Conservation (phyloP, 2,797 vertebrate genomes). For the Pangasius djambal region DNA sequence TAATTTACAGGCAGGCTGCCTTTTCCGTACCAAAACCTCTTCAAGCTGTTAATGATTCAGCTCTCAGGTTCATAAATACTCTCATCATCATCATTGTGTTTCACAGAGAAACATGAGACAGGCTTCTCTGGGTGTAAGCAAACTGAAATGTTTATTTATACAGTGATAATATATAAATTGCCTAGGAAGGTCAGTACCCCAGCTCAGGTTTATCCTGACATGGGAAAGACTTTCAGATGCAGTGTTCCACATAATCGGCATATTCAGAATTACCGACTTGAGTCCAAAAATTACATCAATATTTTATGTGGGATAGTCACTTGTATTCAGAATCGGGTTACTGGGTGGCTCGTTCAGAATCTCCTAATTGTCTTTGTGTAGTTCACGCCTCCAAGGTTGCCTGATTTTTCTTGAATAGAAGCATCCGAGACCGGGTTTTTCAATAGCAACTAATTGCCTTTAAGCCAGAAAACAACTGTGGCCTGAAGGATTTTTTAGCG, state of each 20-base stretch:
- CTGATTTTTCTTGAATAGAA: background rate
- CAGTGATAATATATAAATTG: background rate
- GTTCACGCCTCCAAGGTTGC: background rate
- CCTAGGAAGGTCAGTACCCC: background rate
- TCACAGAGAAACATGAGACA: background rate
- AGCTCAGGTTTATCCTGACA: background rate
- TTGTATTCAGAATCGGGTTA: background rate
- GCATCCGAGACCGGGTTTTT: background rate
- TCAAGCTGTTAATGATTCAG: constrained; percentile 8
- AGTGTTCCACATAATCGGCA: background rate
- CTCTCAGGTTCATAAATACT: background rate
- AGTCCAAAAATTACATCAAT: background rate
- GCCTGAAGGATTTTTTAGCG: background rate
- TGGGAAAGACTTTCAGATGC: background rate
- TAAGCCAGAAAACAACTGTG: background rate
- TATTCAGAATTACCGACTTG: background rate
- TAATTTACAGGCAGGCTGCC: background rate
- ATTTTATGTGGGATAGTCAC: too few relatives aligned
- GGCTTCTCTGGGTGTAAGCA: background rate
- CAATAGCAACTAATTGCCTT: background rate
- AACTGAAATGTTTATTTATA: background rate
- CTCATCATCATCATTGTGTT: background rate
- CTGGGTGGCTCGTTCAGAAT: background rate
- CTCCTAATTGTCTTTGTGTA: background rate
- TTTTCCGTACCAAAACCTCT: background rate